Conservation (phyloP, 2,888 invertebrate species). For the Eledone cirrhosa region DNA sequence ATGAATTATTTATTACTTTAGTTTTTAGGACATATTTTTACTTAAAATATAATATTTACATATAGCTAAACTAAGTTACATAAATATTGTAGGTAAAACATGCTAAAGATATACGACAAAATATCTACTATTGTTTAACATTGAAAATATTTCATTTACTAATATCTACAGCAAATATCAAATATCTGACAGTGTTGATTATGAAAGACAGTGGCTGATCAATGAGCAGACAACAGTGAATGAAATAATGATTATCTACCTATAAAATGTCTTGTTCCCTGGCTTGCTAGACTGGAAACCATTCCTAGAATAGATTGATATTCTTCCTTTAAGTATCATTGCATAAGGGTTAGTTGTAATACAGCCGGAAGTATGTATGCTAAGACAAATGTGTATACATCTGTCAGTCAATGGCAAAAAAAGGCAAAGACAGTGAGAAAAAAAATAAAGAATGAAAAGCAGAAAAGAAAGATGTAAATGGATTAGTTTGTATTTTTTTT, state of each 20-base stretch:
- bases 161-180: too few relatives aligned
- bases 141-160: too few relatives aligned
- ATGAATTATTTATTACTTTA: too few relatives aligned
- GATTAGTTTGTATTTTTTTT: too few relatives aligned
- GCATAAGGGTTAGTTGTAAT: background rate
- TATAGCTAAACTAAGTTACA: too few relatives aligned
- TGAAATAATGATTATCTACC: conserved; percentile 22
- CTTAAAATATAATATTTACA: too few relatives aligned
- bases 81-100: too few relatives aligned
- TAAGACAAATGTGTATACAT: background rate
- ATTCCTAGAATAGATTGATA: conserved; percentile 26
- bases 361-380: background rate
- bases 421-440: background rate
- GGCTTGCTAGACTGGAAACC: conserved; percentile 22
- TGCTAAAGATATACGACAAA: too few relatives aligned
- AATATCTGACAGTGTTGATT: too few relatives aligned
- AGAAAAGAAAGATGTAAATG: too few relatives aligned
- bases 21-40: too few relatives aligned
- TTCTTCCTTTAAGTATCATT: conserved; percentile 17
- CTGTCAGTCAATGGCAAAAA: conserved; percentile 2
- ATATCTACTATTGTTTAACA: too few relatives aligned
- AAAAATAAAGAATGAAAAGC: background rate
- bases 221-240: conserved; percentile 21
- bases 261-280: conserved; percentile 24
- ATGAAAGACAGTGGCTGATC: background rate